Evolutionary conservation across 2,797 vertebrate species (phyloP).

Genomic region (Artibeus lituratus): DNA sequence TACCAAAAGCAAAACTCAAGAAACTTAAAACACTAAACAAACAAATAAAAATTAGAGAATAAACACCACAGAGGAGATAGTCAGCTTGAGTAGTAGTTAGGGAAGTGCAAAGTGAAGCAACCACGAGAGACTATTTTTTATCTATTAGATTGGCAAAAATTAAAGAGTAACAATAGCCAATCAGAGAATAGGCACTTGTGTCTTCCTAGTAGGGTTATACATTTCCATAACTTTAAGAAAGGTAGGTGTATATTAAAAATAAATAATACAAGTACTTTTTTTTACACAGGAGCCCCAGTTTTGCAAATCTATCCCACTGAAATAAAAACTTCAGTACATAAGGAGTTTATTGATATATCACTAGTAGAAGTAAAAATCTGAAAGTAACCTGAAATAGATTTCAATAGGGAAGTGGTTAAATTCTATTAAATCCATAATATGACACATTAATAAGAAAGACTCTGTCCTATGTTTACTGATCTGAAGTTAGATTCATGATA

Average conservation of each 20-base stretch:
- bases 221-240: background rate
- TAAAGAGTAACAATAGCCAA: background rate
- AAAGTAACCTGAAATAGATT: background rate
- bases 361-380: background rate
- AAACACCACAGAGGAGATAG: background rate
- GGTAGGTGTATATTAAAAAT: background rate
- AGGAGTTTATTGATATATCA: background rate
- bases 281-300: background rate
- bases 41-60: background rate
- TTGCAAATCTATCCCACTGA: background rate
- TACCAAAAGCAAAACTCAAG: background rate
- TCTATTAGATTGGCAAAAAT: background rate
- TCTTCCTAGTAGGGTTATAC: background rate
- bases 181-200: background rate
- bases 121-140: background rate
- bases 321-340: background rate
- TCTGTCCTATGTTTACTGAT: background rate
- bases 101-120: background rate
- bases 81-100: background rate
- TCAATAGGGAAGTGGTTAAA: background rate
- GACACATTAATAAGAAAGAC: background rate
- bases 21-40: conserved; percentile 8
- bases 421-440: background rate
- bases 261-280: background rate
- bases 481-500: background rate